Conservation (phyloP, 1,140 invertebrate species). For the Pogonomyrmex californicus region DNA sequence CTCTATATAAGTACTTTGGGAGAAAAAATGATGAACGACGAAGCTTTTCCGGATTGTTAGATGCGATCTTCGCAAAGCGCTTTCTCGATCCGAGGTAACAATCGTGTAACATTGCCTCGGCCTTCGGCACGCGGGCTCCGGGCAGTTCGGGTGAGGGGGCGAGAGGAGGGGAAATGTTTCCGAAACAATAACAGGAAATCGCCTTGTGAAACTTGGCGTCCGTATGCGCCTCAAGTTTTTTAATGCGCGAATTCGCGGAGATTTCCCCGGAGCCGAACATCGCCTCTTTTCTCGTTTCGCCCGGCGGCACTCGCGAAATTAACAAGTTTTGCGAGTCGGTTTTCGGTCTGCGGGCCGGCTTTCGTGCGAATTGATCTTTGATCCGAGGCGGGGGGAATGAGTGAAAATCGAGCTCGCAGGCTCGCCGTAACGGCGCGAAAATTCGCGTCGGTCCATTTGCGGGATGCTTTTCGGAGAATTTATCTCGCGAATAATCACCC, state of each 20-base stretch:
- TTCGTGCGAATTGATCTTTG: not conserved
- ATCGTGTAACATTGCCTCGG: constrained; percentile 49
- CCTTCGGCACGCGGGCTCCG: constrained; percentile 6
- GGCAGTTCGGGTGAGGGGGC: no score
- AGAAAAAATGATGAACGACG: constrained; percentile 6
- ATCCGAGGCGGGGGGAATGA: constrained; percentile 2
- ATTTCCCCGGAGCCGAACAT: constrained; percentile 71
- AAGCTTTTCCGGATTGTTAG: constrained; percentile 15
- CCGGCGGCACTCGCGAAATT: constrained; percentile 71
- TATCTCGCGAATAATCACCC: constrained; percentile 31
- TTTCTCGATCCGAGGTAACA: constrained; percentile 19
- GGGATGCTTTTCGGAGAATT: constrained; percentile 24
- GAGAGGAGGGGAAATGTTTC: constrained; percentile 38
- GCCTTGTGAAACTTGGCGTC: constrained; percentile 50
- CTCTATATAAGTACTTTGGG: constrained; percentile 21
- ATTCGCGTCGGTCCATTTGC: constrained; percentile 56
- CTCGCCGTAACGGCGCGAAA: constrained; percentile 51
- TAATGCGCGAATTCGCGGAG: constrained; percentile 72
- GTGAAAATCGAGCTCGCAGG: not conserved
- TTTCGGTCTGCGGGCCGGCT: constrained; percentile 38
- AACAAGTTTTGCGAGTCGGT: constrained; percentile 70
- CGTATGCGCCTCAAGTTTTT: constrained; percentile 60
- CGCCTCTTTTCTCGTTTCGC: constrained; percentile 57
- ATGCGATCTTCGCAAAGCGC: constrained; percentile 29
- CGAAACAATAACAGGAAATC: constrained; percentile 53